Conservation (phyloP, 2,888 invertebrate species). For the Frankliniella fusca region DNA sequence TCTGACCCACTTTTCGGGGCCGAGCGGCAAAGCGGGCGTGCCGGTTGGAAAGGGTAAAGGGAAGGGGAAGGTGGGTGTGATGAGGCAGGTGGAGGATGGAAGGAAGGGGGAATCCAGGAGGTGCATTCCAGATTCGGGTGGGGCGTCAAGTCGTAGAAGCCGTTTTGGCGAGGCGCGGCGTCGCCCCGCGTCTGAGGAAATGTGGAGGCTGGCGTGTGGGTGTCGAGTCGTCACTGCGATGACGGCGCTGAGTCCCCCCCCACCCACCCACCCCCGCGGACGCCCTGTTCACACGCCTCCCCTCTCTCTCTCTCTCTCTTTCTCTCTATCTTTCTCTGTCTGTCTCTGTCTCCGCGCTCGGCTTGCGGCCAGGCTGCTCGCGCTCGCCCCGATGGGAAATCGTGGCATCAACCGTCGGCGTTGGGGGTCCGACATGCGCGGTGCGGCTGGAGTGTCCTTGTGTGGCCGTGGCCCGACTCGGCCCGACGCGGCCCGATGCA, state of each 20-base stretch:
- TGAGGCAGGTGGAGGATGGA: background rate
- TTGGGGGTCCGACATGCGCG: no score
- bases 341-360: no score
- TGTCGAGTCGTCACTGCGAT: background rate
- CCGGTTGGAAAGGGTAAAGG: background rate
- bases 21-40: background rate
- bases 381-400: background rate
- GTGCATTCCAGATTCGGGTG: background rate
- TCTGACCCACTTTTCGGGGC: slow-evolving; percentile 21
- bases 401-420: no score
- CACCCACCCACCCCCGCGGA: no score
- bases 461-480: background rate
- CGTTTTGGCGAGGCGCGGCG: no score
- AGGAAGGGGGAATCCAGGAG: background rate
- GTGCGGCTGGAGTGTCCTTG: no score
- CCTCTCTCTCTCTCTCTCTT: background rate
- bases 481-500: no score
- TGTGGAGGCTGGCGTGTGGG: background rate
- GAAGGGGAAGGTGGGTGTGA: background rate
- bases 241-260: background rate
- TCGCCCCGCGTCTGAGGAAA: no score
- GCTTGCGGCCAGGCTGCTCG: background rate
- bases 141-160: no score
- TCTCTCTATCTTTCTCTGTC: background rate
- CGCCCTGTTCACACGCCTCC: no score